Evolutionary conservation across 2,888 invertebrate species (phyloP), one percentile per base, ranked within the genome.

Genomic region (Chouioia cunea): DNA sequence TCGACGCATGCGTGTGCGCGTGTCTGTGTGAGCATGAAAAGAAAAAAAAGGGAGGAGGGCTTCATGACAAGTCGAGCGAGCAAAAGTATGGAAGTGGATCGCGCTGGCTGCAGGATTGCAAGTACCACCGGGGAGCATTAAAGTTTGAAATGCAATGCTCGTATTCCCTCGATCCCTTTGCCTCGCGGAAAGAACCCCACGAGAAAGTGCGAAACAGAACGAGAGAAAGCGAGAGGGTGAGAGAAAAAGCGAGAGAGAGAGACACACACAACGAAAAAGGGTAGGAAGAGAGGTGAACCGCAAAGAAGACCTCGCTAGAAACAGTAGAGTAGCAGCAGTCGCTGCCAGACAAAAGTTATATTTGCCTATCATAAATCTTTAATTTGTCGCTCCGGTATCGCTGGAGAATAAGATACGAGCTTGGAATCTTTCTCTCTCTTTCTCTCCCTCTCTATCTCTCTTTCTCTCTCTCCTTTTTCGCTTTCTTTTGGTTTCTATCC

Each of bases 311-410:
- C 50, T 12, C 43, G 53, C 48, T 58, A 47, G 54, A 59, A 54
- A 56, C 59, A 56, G 46, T 44, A 23, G 58, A 58, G 46, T 18
- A 43, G 73, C 68, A 58, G 18, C 66, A 36, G 23, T 53, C 70
- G 70, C 64, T 44, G 46, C 62, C 64, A 68, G 69, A 74, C 73
- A 74, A 74, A 73, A 73, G 65, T 73, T 74, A 75, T 70, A 75
- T 77, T 76, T 75, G 65, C 75, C 72, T 75, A 76, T 77, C 74
- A 75, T 76, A 75, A 77, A 77, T 76, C 75, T 76, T 71, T 75
- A 76, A 76, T 76, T 77, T 76, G 76, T 76, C 77, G 73, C 73
- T 53, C 63, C 36, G 36, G 64, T 73, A 75, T 74, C 71, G 73
- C 71, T 56, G 62, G 59, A 63, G 63, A 75, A 75, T 75, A 75